Evolutionary conservation across 2,888 invertebrate genomes (phyloP).

Genomic region (Deilephila elpenor): DNA sequence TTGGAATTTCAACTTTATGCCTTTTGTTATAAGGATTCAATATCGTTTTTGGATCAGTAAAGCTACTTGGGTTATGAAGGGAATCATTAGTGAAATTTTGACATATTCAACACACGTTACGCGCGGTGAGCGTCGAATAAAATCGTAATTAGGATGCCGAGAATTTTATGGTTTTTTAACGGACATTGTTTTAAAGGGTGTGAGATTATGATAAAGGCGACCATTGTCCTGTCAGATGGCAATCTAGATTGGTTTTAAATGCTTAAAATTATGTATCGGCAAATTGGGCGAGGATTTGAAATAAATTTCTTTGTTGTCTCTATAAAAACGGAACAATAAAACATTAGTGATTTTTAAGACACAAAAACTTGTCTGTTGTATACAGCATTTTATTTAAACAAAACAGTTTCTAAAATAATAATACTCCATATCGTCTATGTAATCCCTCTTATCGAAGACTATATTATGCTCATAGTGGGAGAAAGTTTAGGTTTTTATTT

Average conservation of each 20-base stretch:
- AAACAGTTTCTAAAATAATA: no score
- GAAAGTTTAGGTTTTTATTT: no score
- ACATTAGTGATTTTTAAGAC: background rate
- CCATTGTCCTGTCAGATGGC: constrained; percentile 22
- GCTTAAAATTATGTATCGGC: background rate
- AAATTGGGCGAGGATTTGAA: constrained; percentile 17
- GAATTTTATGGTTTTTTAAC: constrained; percentile 67
- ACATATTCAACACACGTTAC: constrained; percentile 66
- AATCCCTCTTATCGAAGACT: no score
- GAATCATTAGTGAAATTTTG: constrained; percentile 70
- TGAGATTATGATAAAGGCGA: constrained; percentile 25
- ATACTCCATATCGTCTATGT: no score
- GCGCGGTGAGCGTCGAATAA: constrained; percentile 63
- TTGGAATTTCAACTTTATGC: constrained; percentile 40
- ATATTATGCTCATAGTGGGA: no score
- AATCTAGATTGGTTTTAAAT: constrained; percentile 15
- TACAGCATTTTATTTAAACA: no score
- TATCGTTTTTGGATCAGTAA: background rate
- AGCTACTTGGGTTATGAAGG: constrained; percentile 46
- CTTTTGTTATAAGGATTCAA: constrained; percentile 29
- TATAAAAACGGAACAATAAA: background rate
- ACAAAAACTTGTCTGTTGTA: no score
- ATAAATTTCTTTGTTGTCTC: constrained; percentile 11
- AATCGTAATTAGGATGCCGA: constrained; percentile 65
- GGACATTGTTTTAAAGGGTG: constrained; percentile 52